Evolutionary conservation across 2,797 vertebrate species (phyloP), one percentile per base, ranked within the genome.

Genomic region (Sarcoramphus papa): DNA sequence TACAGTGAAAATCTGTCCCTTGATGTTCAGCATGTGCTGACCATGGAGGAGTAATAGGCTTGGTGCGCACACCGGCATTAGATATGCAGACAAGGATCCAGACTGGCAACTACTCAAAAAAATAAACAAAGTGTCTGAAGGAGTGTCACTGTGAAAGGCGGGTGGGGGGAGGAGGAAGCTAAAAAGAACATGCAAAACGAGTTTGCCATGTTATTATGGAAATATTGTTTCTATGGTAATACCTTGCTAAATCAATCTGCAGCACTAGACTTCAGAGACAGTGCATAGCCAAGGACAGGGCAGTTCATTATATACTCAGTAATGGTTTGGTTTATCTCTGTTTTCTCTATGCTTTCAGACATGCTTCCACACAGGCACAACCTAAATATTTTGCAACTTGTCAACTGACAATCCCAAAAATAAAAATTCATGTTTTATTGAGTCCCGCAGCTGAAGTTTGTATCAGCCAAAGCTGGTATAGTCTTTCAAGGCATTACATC

Each of bases 401-500:
- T 20, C 30, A 82, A 25, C 0, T 43, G 53, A 65, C 30, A 57
- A 50, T 15, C 4, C 18, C 33, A 1, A 70, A 82, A 76, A 30
- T 12, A 45, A 69, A 76, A 57, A 12, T 8, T 45, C 7, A 2
- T 28, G 20, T 50, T 76, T 90, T 77, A 65, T 23, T 0, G 0
- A 74, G 43, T 80, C 6, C 4, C 35, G 63, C 10, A n/a, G 22
- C 31, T n/a, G 50, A 77, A 73, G 30, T 70, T 69, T 37, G 1
- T 45, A 63, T 13, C 33, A 70, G 28, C 8, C 69, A 60, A 47
- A 70, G 57, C 20, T 75, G 9, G 6, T 70, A 47, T 1, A 47
- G 19, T 63, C 31, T 79, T 85, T 75, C 35, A 86, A 76, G 43
- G 15, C 6, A 45, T 53, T 43, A 18, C 0, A 59, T 25, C 40